phyloP scores from a whole-genome alignment of 1,140 invertebrate genomes.

The Pissodes strobi region DNA sequence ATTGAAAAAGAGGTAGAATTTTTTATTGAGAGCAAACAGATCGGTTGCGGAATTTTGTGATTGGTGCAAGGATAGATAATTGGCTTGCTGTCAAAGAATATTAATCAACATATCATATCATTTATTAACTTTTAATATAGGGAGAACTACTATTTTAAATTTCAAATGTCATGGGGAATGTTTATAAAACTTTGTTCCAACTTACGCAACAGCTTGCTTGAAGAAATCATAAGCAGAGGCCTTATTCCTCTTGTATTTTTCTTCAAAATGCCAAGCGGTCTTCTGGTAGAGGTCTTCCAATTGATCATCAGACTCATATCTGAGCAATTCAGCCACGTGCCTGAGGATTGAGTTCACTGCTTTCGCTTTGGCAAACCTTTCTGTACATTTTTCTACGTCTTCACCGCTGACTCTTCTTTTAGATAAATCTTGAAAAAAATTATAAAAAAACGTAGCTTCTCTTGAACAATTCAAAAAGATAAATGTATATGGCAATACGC shows the following conservation, averaged over 20 bases:
- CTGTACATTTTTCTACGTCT: constrained; percentile 97
- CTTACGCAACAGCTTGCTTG: constrained; percentile 96
- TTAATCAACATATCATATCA: too few species aligned
- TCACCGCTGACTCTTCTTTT: constrained; percentile 97
- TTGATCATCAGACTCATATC: constrained; percentile 89
- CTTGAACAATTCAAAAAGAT: too few species aligned
- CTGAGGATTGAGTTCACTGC: constrained; percentile 97
- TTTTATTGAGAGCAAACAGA: too few species aligned
- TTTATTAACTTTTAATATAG: too few species aligned
- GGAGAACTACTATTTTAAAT: too few species aligned
- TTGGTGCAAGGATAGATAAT: too few species aligned
- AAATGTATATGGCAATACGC: too few species aligned
- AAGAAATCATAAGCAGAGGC: constrained; percentile 97
- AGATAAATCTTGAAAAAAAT: constrained; percentile 96
- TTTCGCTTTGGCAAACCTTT: constrained; percentile 98
- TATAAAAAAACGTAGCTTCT: too few species aligned
- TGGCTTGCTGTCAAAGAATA: too few species aligned
- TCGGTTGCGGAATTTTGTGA: too few species aligned
- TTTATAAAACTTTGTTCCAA: constrained; percentile 38
- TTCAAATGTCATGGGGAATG: too few species aligned
- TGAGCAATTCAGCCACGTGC: constrained; percentile 94
- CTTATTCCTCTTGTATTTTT: constrained; percentile 93
- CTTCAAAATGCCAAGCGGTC: constrained; percentile 99
- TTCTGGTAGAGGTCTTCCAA: constrained; percentile 94
- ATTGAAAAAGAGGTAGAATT: too few species aligned